A percentile compares a stretch with the other conserved stretches of the same genome.
phyloP scores from a whole-genome alignment of 2,797 vertebrate species.

The Eulemur albifrons region DNA sequence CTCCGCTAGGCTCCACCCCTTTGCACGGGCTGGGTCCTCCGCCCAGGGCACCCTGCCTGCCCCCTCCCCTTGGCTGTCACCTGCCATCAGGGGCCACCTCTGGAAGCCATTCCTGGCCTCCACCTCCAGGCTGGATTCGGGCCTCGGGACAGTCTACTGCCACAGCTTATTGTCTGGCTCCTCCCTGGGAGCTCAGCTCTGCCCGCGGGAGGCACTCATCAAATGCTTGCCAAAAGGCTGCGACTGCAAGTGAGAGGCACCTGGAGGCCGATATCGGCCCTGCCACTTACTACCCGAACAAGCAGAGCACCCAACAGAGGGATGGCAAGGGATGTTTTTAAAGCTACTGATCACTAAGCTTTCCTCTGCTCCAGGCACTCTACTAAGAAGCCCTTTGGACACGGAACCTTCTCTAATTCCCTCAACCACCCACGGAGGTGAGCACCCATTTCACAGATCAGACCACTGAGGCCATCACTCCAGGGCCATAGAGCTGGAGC shows the following conservation, averaged over 20 bases:
- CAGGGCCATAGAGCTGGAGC: background rate
- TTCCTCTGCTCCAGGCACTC: background rate
- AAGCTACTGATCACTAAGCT: rapidly evolving
- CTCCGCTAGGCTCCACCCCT: background rate
- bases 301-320: background rate
- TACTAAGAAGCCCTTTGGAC: background rate
- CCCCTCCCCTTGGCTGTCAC: background rate
- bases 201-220: background rate
- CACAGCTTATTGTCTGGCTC: background rate
- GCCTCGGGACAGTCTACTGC: background rate
- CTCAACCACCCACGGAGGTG: rapidly evolving
- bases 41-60: background rate
- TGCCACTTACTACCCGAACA: background rate
- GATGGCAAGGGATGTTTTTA: rapidly evolving
- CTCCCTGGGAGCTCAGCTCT: background rate
- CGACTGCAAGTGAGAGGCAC: background rate
- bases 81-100: background rate
- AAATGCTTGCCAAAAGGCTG: background rate
- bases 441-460: background rate
- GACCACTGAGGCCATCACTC: background rate
- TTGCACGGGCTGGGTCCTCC: background rate
- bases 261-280: background rate
- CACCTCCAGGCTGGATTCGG: background rate
- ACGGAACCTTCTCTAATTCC: rapidly evolving
- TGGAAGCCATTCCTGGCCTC: background rate